Conservation (phyloP, 2,888 invertebrate species). For the Drosophila prostipennis region DNA sequence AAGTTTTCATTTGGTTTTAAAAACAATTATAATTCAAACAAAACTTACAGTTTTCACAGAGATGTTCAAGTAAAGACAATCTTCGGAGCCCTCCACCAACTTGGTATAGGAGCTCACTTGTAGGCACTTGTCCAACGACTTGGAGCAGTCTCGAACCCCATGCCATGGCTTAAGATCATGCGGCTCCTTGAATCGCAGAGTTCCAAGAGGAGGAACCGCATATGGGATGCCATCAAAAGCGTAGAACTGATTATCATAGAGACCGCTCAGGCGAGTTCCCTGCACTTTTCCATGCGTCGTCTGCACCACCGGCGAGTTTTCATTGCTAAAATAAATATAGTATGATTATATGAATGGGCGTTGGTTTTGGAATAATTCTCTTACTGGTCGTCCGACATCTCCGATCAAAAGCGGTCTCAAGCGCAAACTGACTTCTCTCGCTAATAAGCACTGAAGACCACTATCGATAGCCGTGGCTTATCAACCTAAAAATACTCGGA, state of each 20-base stretch:
- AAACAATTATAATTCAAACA: neutral
- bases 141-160: constrained; percentile 67
- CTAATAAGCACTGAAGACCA: neutral
- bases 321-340: constrained; percentile 25
- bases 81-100: constrained; percentile 71
- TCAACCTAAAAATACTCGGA: constrained; percentile 17
- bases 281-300: constrained; percentile 75
- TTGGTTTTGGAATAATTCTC: neutral
- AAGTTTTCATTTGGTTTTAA: neutral
- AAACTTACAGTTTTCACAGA: constrained; percentile 60
- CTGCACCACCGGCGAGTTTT: constrained; percentile 55
- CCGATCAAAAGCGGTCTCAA: neutral
- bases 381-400: constrained; percentile 55
- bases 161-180: constrained; percentile 82
- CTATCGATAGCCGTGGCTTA: constrained; percentile 33
- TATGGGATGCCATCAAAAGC: constrained; percentile 79
- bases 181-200: constrained; percentile 78
- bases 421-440: constrained; percentile 14
- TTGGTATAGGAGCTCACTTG: constrained; percentile 63
- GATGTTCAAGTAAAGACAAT: constrained; percentile 77
- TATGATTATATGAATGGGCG: neutral
- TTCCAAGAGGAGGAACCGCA: constrained; percentile 70
- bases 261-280: constrained; percentile 61
- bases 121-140: constrained; percentile 56
- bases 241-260: constrained; percentile 72